Base-by-base conservation (phyloP, 2,888 invertebrate genomes). In the Eilema depressum region DNA sequence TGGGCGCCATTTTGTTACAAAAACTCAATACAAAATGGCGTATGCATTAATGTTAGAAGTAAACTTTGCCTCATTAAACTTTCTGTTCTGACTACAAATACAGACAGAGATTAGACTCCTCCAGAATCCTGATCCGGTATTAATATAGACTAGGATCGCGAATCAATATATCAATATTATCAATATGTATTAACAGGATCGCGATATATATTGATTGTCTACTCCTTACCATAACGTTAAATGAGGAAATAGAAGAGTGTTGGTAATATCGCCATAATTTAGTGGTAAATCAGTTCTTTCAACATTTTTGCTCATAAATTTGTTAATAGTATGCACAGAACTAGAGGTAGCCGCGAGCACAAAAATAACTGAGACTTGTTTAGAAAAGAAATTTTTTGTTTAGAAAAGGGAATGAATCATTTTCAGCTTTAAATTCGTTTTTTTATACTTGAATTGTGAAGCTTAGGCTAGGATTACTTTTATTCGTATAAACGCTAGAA, bases 301-400 rank as follows among this genome's bases (percentile, higher is more conserved):
- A 60, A 47, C 5, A 28, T 14, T n/a, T 59, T 53, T 47, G 17
- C 17, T 20, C 17, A 56, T 25, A 4, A 14, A 25, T 26, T 57
- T 1, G 28, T 28, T 68, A 73, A 75, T 77, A 76, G 80, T 70
- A 61, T 68, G 73, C 75, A 80, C 83, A 65, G 64, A 53, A 14
- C 62, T 81, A 81, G 83, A 57, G 37, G 69, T 81, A 81, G 74
- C 64, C 74, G 47, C 71, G 61, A 71, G 81, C 83, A 82, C 81
- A 72, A 68, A 62, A 62, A 75, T 11, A 37, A n/a, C 3, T 37
- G 33, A 57, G 66, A 73, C 57, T 69, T 68, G 26, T 59, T n/a
- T 68, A 67, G n/a, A 74, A 12, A 23, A 3, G 0, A 23, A 14
- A 23, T 12, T 23, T 62, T 60, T 26, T 56, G 56, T 59, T 72